Conservation (phyloP, 2,113 vertebrate genomes). For the Gymnorhina tibicen region DNA sequence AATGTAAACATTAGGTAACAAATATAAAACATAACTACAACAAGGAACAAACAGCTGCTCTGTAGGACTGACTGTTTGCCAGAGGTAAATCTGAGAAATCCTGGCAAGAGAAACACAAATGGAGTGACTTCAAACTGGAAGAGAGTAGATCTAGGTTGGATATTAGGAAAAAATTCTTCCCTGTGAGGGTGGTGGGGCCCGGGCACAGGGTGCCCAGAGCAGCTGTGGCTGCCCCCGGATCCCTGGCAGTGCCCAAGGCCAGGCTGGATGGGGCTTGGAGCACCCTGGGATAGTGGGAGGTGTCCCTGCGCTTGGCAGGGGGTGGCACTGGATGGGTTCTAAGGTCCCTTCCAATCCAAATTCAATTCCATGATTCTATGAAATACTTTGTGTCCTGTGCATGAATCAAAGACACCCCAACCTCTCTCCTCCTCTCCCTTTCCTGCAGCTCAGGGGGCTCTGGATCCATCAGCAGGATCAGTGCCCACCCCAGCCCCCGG, state of each 20-base stretch:
- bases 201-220: not conserved
- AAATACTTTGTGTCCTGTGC: not conserved
- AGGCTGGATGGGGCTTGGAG: not conserved
- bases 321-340: rapidly evolving
- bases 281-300: not conserved
- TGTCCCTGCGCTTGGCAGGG: not conserved
- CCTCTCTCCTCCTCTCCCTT: not conserved
- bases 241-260: rapidly evolving
- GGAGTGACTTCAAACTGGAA: not conserved
- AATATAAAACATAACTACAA: not conserved
- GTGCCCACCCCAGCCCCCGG: not conserved
- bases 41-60: not conserved
- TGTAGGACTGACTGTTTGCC: not conserved
- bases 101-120: not conserved
- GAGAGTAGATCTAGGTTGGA: not conserved
- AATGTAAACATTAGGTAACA: not conserved
- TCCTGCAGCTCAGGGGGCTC: not conserved
- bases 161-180: not conserved
- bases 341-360: not conserved
- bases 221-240: not conserved
- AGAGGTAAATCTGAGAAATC: not conserved
- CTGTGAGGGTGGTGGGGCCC: not conserved
- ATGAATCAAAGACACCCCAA: not conserved
- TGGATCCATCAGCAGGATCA: not conserved
- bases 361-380: not conserved